A percentile compares a stretch with the other conserved stretches of the same genome.
phyloP scores from a whole-genome alignment of 2,797 vertebrate genomes.

The Tauraco hartlaubi region DNA sequence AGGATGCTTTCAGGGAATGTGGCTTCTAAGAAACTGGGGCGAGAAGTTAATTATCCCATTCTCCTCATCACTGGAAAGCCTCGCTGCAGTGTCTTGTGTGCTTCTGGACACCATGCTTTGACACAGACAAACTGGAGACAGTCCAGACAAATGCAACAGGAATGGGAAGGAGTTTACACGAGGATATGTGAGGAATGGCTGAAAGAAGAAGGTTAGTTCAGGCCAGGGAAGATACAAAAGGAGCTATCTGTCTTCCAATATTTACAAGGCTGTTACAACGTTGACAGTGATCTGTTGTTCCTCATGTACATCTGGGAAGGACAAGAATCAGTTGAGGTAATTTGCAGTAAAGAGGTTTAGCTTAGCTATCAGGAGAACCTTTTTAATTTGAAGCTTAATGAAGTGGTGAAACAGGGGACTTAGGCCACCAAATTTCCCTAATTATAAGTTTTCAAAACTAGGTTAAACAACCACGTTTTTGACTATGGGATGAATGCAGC shows the following conservation, averaged over 20 bases:
- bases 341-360: background rate
- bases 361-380: background rate
- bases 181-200: background rate
- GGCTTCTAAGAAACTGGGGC: background rate
- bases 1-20: background rate
- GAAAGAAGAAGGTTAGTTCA: background rate
- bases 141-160: background rate
- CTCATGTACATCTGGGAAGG: background rate
- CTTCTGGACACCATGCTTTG: background rate
- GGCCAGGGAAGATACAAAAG: background rate
- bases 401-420: background rate
- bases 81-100: background rate
- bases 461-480: background rate
- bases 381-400: background rate
- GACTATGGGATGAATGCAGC: background rate
- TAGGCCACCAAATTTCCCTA: background rate
- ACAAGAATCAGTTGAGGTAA: background rate
- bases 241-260: background rate
- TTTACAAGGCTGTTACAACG: background rate
- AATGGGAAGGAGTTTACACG: background rate
- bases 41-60: background rate
- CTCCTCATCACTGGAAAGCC: background rate
- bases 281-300: background rate
- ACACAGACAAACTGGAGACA: background rate
- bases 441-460: background rate